These are phyloP conservation scores for Pseudomyrmex cubaensis DNA, from an alignment of 1,140 invertebrate species.

Conservation along the genomic window DNA sequence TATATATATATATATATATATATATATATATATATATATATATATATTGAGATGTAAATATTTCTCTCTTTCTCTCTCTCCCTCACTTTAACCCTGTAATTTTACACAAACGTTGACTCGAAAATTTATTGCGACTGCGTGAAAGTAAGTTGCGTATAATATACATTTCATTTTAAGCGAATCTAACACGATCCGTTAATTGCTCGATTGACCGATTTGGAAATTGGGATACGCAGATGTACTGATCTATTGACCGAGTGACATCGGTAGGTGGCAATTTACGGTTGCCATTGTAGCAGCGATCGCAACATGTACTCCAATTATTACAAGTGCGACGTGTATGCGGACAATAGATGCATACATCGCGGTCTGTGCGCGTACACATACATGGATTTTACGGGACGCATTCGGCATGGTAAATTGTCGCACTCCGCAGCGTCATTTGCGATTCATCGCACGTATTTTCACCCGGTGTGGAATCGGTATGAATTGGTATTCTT, in stretches of 20 bases:
- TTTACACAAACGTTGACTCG: no score
- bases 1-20: no score
- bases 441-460: conserved; percentile 24
- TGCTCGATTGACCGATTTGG: background rate
- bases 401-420: background rate
- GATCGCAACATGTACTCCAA: background rate
- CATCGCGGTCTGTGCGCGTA: background rate
- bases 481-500: background rate
- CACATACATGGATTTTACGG: background rate
- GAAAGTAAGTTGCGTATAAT: background rate
- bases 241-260: background rate
- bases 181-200: background rate
- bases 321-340: conserved; percentile 10
- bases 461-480: background rate
- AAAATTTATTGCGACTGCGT: background rate
- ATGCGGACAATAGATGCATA: background rate
- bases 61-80: no score
- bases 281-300: background rate
- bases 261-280: conserved; percentile 11
- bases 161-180: background rate
- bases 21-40: no score
- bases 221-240: background rate
- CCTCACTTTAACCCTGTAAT: no score
- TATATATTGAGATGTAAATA: no score
- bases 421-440: background rate